These are phyloP conservation scores for Zaprionus gabonicus DNA, from an alignment of 1,140 invertebrate genomes.

Conservation along the genomic window DNA sequence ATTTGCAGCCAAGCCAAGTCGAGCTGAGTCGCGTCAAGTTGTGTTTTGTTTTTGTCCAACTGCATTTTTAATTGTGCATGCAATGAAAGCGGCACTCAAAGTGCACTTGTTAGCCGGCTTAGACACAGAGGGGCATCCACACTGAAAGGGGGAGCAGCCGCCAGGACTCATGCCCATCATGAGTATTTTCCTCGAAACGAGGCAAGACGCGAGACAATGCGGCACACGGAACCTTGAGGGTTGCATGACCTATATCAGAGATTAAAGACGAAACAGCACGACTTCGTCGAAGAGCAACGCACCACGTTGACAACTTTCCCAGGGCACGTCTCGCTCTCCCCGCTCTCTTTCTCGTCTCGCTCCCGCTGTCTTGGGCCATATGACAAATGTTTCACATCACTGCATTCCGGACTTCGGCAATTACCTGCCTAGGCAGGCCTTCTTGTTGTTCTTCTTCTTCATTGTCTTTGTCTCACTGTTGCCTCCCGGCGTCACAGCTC, in stretches of 20 bases:
- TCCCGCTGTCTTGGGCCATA: constrained; percentile 41
- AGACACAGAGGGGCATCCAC: constrained; percentile 34
- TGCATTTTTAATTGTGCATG: constrained; percentile 80
- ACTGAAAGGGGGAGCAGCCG: constrained; percentile 32
- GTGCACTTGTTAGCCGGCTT: constrained; percentile 62
- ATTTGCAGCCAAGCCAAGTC: constrained; percentile 5
- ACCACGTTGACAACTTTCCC: constrained; percentile 65
- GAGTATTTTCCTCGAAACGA: constrained; percentile 72
- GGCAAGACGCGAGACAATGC: constrained; percentile 57
- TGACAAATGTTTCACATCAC: constrained; percentile 80
- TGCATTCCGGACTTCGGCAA: constrained; percentile 70
- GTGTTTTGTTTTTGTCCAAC: constrained; percentile 56
- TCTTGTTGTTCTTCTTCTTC: constrained; percentile 1
- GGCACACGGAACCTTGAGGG: constrained; percentile 69
- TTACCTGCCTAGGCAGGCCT: constrained; percentile 59
- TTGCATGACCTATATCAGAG: constrained; percentile 82
- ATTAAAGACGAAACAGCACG: constrained; percentile 55
- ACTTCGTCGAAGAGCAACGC: constrained; percentile 12
- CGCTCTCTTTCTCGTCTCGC: not conserved
- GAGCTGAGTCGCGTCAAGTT: not conserved
- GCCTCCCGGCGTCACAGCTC: constrained; percentile 71
- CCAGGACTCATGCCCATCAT: constrained; percentile 42
- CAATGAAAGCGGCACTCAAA: constrained; percentile 75
- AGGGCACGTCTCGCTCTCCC: constrained; percentile 64
- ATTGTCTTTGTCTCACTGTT: constrained; percentile 36